phyloP scores from a whole-genome alignment of 2,888 invertebrate genomes.

The Acanthacorydalis orientalis region DNA sequence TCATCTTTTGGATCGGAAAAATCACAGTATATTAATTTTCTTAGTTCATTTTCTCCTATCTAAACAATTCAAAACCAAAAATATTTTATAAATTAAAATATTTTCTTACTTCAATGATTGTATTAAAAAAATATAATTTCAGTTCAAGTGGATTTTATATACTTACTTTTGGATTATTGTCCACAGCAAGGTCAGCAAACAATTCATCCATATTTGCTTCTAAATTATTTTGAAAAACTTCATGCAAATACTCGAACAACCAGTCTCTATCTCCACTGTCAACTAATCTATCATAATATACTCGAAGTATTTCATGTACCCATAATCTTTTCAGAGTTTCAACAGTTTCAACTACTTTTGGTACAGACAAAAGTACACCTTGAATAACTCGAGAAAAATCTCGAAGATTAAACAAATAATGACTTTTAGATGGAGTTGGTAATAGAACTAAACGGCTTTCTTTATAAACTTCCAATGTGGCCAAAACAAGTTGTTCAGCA shows the following conservation, averaged over 20 bases:
- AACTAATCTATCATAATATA: conserved; percentile 82
- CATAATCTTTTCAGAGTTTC: conserved; percentile 78
- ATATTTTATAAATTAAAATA: background rate
- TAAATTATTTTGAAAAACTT: conserved; percentile 38
- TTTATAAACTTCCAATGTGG: conserved; percentile 78
- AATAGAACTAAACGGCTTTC: conserved; percentile 60
- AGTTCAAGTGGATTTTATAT: background rate
- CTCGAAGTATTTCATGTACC: conserved; percentile 86
- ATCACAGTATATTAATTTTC: conserved; percentile 83
- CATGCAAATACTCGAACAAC: conserved; percentile 57
- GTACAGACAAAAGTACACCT: conserved; percentile 82
- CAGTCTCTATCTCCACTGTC: conserved; percentile 66
- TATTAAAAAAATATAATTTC: background rate
- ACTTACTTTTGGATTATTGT: background rate
- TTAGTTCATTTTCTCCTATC: conserved; percentile 66
- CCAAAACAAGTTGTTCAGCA: conserved; percentile 71
- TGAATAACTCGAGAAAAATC: conserved; percentile 87
- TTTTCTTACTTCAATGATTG: no score
- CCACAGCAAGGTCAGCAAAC: conserved; percentile 44
- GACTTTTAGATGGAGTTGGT: conserved; percentile 85
- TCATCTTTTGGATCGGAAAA: conserved; percentile 90
- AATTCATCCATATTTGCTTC: conserved; percentile 51
- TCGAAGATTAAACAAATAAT: conserved; percentile 86
- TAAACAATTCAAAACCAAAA: conserved; percentile 14
- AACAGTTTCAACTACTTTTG: conserved; percentile 76